A percentile compares a stretch with the other conserved stretches of the same genome.
These are phyloP conservation scores for Cephalotes varians DNA, from an alignment of 2,888 invertebrate species.

Conservation along the genomic window DNA sequence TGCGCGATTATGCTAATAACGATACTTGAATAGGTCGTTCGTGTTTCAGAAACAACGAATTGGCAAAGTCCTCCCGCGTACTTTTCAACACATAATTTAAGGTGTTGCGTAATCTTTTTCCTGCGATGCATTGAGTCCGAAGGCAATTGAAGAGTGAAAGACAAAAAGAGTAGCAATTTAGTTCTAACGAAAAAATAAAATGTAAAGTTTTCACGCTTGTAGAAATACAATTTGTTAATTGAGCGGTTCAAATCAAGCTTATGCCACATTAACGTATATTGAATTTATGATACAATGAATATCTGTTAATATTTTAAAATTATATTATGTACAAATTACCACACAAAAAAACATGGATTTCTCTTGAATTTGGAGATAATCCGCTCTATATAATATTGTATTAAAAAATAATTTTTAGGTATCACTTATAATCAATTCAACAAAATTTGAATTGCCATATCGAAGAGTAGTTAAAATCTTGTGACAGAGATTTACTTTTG, in stretches of 20 bases:
- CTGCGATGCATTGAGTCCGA: constrained; percentile 1
- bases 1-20: constrained; percentile 12
- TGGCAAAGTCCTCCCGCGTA: background rate
- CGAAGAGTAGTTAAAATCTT: background rate
- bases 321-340: background rate
- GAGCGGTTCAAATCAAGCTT: background rate
- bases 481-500: background rate
- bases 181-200: background rate
- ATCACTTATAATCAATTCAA: background rate
- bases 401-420: background rate
- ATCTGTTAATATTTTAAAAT: background rate
- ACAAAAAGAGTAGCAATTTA: background rate
- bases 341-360: background rate
- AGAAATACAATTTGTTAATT: background rate
- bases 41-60: background rate
- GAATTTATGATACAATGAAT: background rate
- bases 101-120: background rate
- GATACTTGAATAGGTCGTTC: background rate
- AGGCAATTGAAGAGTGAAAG: constrained; percentile 21
- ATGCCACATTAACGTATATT: background rate
- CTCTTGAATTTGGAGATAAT: background rate
- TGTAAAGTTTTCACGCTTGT: background rate
- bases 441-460: background rate
- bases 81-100: background rate
- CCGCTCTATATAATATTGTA: background rate